These are phyloP conservation scores for Bothrops jararaca DNA, from an alignment of 2,113 vertebrate species.

Conservation along the genomic window DNA sequence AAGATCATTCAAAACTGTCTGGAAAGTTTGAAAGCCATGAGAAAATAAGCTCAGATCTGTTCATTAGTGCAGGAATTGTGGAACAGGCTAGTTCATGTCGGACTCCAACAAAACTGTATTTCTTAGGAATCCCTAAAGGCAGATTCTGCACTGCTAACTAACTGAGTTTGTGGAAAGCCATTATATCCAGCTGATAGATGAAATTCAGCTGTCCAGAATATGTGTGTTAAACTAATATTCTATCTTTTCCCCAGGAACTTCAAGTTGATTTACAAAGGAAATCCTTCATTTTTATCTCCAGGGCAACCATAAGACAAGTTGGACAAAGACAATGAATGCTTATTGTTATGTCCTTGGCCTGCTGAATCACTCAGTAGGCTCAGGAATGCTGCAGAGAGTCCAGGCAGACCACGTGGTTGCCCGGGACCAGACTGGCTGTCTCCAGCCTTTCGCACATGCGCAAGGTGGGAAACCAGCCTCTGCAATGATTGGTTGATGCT, in stretches of 20 bases:
- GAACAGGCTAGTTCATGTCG: background rate
- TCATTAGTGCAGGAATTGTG: background rate
- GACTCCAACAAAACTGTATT: background rate
- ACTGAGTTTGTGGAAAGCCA: background rate
- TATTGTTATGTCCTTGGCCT: background rate
- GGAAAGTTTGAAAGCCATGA: background rate
- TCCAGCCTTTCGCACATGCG: too few species aligned
- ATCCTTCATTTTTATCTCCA: background rate
- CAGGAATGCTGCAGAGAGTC: too few species aligned
- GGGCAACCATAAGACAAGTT: background rate
- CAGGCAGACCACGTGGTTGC: too few species aligned
- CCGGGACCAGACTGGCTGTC: too few species aligned
- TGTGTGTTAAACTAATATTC: background rate
- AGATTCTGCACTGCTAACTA: too few species aligned
- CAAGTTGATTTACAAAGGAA: background rate
- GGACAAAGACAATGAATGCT: background rate
- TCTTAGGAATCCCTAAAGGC: background rate
- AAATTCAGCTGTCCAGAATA: background rate
- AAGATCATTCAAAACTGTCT: background rate
- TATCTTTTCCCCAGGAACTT: background rate
- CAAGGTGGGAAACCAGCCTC: too few species aligned
- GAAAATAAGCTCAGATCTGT: background rate
- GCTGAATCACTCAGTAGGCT: too few species aligned
- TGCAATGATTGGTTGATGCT: too few species aligned
- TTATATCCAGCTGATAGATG: background rate